Conservation (phyloP, 2,797 vertebrate species). For the Karalla daura region DNA sequence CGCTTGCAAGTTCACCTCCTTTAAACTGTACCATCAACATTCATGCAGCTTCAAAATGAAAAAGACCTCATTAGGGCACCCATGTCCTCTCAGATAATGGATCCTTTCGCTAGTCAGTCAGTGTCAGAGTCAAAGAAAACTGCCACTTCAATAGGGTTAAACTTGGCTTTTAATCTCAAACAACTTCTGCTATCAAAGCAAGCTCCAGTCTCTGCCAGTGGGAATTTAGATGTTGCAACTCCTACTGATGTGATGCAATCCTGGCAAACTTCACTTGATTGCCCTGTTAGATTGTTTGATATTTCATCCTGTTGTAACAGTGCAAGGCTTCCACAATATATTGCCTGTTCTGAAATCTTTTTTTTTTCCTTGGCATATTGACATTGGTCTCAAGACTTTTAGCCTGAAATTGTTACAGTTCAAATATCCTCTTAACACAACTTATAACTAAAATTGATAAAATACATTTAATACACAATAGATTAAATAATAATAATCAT, state of each 20-base stretch:
- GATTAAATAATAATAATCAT: too few species aligned
- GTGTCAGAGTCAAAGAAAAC: conserved; percentile 16
- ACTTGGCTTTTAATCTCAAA: conserved; percentile 1
- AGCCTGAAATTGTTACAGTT: too few species aligned
- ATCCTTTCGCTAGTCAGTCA: conserved; percentile 3
- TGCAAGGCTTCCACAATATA: neutral
- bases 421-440: neutral
- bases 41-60: conserved; percentile 5
- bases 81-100: neutral
- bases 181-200: conserved; percentile 1
- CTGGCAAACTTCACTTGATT: neutral
- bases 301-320: neutral
- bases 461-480: too few species aligned
- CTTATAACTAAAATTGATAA: too few species aligned
- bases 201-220: neutral
- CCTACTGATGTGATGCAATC: conserved; percentile 23
- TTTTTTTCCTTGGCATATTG: neutral
- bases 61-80: neutral
- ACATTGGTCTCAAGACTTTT: neutral
- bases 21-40: conserved; percentile 17
- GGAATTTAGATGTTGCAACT: conserved; percentile 11
- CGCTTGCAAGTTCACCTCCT: neutral
- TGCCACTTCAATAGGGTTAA: conserved; percentile 1
- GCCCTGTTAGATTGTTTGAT: neutral
- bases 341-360: neutral